Evolutionary conservation across 1,140 invertebrate species (phyloP), one percentile per base, ranked within the genome.

Genomic region (Maconellicoccus hirsutus): DNA sequence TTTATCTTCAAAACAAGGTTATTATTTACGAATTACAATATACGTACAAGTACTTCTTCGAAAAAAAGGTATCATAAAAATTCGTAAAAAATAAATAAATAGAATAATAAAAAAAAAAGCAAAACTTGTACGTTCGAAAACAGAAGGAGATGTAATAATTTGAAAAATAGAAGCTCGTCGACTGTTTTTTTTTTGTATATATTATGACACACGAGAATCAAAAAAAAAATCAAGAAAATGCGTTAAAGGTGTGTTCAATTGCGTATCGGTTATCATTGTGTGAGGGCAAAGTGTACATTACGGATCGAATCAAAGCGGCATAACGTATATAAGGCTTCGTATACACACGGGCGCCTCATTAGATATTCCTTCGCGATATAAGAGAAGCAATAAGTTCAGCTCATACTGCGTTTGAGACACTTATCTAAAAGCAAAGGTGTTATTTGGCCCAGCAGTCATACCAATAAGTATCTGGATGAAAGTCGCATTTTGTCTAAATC

Each of bases 391-490:
- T 52, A 52, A 52, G 42, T 52, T 52, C 42, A 16, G 16, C 42
- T 52, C 42, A 52, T 52, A 52, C 42, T 52, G 42, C 42, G 42
- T 52, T 52, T 52, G 42, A 52, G 42, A 52, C 42, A 52, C 42
- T 52, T 52, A 52, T 52, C 42, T 52, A 52, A 52, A 52, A 52
- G 10, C 3, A 52, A 52, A 52, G 42, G 42, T 52, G 42, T 52
- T 52, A 52, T 52, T 52, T 52, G 42, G 42, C 42, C 42, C 42
- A 52, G 42, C 42, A 19, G 42, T 52, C 42, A 19, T 8, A 52
- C 42, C 42, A 19, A 52, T 52, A 52, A 52, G 42, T 52, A 52
- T 52, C 42, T 52, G 42, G 42, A 52, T 52, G 42, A 52, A 52
- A 52, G 42, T 52, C 42, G 42, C 42, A 52, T 52, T 52, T 52